Base-by-base conservation (phyloP, 2,797 vertebrate species). In the Eidolon dupreanum region DNA sequence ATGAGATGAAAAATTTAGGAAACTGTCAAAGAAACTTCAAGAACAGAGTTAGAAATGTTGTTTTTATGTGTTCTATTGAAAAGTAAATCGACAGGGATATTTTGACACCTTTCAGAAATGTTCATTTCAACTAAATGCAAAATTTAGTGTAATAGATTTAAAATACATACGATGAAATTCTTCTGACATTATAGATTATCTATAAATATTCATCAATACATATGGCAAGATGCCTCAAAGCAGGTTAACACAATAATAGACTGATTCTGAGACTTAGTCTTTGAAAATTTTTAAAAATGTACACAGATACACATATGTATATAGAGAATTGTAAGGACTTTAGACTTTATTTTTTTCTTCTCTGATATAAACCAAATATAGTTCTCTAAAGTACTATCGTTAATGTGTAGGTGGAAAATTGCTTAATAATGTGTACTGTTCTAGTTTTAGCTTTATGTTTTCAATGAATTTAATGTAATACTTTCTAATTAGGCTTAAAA, bases 21-120 rank as follows among this genome's bases (percentile, higher is more conserved):
- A 94, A 61, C 26, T 90, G 28, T 66, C 57, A 88, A 89, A 92
- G 33, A 89, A 38, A 10, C 16, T 87, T 93, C 9, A 74, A 90
- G 36, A 93, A 70, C 12, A 74, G 28, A 70, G 24, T 85, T 79
- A 95, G 26, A 0, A 66, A 5, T 57, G 9, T 92, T 77, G 46
- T 94, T 63, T 46, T 81, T 75, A 51, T 68, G 46, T 59, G 6
- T 24, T 46, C 20, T 85, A 38, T 11, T 78, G 28, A 92, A 92
- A 96, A 85, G 20, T 22, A 81, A 57, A 33, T 46, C 8, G 1
- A 5, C 24, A 43, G 9, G 16, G 66, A 9, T 49, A 86, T 78
- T 83, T 83, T 87, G 26, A 51, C 19, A 49, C 24, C 68, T 87
- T 77, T 82, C 41, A 74, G 49, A 83, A 87, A 89, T 63, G 20